Conservation (phyloP, 2,797 vertebrate species). For the Oreonectes daqikongensis region DNA sequence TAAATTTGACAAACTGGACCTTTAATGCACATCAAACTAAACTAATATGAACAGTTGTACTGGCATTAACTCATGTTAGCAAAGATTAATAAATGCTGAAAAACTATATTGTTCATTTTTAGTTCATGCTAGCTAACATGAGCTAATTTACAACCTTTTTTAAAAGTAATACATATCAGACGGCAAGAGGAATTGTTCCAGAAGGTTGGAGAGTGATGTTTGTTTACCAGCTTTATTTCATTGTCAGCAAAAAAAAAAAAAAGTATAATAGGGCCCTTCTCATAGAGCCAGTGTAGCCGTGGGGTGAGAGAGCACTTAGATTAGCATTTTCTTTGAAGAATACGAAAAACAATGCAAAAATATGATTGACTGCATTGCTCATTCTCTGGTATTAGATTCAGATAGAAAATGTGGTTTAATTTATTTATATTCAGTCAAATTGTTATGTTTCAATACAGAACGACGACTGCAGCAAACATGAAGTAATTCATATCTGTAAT, state of each 20-base stretch:
- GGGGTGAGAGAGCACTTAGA: constrained; percentile 23
- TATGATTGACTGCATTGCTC: constrained; percentile 18
- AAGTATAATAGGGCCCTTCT: constrained; percentile 12
- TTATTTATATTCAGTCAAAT: constrained; percentile 2
- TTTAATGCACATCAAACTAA: too few relatives aligned
- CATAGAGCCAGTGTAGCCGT: neutral
- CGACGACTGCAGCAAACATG: too few relatives aligned
- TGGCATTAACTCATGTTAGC: too few relatives aligned
- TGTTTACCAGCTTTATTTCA: constrained; percentile 33
- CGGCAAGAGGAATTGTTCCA: neutral
- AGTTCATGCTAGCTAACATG: too few relatives aligned
- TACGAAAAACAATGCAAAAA: constrained; percentile 3
- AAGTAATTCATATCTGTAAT: constrained; percentile 15
- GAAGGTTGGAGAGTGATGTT: neutral
- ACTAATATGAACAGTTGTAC: too few relatives aligned
- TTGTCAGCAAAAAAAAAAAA: constrained; percentile 27
- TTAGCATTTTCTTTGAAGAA: constrained; percentile 34
- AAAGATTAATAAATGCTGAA: too few relatives aligned
- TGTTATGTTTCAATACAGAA: constrained; percentile 8
- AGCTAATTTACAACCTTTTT: too few relatives aligned
- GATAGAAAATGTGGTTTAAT: neutral
- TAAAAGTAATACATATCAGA: too few relatives aligned
- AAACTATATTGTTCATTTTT: too few relatives aligned
- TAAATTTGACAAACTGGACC: too few relatives aligned
- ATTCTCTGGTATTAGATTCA: constrained; percentile 10